phyloP scores from a whole-genome alignment of 2,888 invertebrate species.

The Apotomis betuletana region DNA sequence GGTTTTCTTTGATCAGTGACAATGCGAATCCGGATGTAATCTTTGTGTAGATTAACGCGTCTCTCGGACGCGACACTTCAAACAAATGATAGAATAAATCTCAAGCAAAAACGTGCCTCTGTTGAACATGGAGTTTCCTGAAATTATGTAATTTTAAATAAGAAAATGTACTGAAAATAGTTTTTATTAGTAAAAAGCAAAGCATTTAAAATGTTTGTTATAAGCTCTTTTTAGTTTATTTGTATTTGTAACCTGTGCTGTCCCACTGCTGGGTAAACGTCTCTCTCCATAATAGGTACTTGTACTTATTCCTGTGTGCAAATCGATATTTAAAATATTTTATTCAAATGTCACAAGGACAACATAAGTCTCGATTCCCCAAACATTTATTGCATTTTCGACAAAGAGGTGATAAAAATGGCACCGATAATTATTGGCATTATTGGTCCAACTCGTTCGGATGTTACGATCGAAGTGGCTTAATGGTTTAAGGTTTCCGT shows the following conservation, averaged over 20 bases:
- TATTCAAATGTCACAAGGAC: no score
- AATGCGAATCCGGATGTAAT: slow-evolving; percentile 64
- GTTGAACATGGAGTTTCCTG: slow-evolving; percentile 3
- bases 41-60: slow-evolving; percentile 66
- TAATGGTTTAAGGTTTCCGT: slow-evolving; percentile 70
- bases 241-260: no score
- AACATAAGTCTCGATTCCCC: slow-evolving; percentile 41
- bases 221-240: no score
- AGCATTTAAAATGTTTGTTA: no score
- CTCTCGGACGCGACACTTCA: slow-evolving; percentile 64
- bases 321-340: no score
- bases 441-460: slow-evolving; percentile 62
- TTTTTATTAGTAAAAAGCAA: no score
- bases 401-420: slow-evolving; percentile 58
- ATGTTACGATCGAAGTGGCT: slow-evolving; percentile 65
- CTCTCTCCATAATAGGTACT: no score
- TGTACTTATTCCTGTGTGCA: no score
- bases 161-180: no score
- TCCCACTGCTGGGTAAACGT: no score
- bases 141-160: background rate
- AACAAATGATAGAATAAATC: slow-evolving; percentile 53
- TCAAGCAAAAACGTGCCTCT: background rate
- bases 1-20: slow-evolving; percentile 73
- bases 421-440: slow-evolving; percentile 59
- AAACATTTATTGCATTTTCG: slow-evolving; percentile 61